phyloP scores from a whole-genome alignment of 1,140 invertebrate species.

The Scaptomyza hsui region DNA sequence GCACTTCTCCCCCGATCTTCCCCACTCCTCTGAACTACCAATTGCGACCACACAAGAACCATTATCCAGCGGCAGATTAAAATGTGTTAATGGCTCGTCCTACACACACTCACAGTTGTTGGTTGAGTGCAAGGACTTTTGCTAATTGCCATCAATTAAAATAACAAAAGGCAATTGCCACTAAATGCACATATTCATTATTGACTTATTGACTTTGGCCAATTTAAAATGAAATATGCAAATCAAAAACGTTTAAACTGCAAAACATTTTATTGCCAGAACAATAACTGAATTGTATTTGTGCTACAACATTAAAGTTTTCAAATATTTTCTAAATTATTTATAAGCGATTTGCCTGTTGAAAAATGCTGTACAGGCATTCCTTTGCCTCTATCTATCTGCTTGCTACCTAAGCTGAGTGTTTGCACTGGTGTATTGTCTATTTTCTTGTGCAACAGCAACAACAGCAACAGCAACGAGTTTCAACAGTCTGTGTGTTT shows the following conservation, averaged over 20 bases:
- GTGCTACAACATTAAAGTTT: conserved; percentile 38
- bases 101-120: background rate
- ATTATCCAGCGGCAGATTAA: conserved; percentile 76
- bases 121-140: conserved; percentile 12
- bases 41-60: conserved; percentile 67
- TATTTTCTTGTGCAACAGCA: conserved; percentile 56
- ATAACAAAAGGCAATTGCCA: conserved; percentile 60
- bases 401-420: conserved; percentile 2
- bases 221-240: conserved; percentile 16
- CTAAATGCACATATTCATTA: conserved; percentile 25
- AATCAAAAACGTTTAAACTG: conserved; percentile 1
- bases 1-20: conserved; percentile 11
- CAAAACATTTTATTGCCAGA: background rate
- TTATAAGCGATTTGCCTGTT: conserved; percentile 42
- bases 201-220: conserved; percentile 3
- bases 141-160: conserved; percentile 78
- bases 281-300: conserved; percentile 37
- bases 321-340: conserved; percentile 58
- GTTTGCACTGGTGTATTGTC: conserved; percentile 28
- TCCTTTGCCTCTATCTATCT: background rate
- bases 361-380: conserved; percentile 6
- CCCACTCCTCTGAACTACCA: background rate
- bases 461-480: conserved; percentile 31
- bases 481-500: conserved; percentile 9
- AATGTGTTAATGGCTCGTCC: conserved; percentile 74